Evolutionary conservation across 2,797 vertebrate species (phyloP).

Genomic region (Sebastes matsubarae): DNA sequence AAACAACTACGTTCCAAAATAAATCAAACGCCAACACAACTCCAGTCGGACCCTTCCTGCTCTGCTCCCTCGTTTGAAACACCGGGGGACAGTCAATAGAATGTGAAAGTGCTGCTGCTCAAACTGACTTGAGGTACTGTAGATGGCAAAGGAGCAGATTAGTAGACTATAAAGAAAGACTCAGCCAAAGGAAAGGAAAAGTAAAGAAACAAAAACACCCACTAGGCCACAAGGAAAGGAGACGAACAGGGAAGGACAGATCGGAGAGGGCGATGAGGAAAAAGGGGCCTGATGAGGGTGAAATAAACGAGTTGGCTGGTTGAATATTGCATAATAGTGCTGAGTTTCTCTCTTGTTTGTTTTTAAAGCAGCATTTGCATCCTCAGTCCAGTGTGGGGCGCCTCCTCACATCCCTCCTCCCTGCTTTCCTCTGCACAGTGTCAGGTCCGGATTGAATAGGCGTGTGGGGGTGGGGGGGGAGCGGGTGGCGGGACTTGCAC

Average conservation of each 20-base stretch:
- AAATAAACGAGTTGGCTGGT: conserved; percentile 93
- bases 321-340: conserved; percentile 99
- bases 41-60: conserved; percentile 30
- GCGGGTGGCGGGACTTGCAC: conserved; percentile 72
- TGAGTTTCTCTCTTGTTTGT: conserved; percentile 87
- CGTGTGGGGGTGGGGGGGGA: conserved; percentile 8
- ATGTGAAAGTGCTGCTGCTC: conserved; percentile 79
- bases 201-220: conserved; percentile 46
- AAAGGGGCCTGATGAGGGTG: conserved; percentile 50
- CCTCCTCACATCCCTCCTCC: conserved; percentile 72
- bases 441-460: conserved; percentile 86
- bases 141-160: conserved; percentile 63
- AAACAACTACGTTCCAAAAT: conserved; percentile 21
- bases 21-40: conserved; percentile 10
- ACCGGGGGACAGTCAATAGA: conserved; percentile 25
- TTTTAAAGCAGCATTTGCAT: conserved; percentile 87
- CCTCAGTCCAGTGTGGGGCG: conserved; percentile 82
- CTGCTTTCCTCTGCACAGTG: conserved; percentile 86
- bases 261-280: conserved; percentile 26
- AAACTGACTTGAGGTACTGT: conserved; percentile 78
- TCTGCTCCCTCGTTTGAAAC: conserved; percentile 35
- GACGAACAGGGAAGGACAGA: conserved; percentile 29
- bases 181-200: conserved; percentile 36
- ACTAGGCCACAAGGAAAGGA: conserved; percentile 47
- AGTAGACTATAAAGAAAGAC: conserved; percentile 37